Percentiles rank a stretch among this genome's conserved stretches.
These are phyloP conservation scores for Dendrocopos noguchii DNA, from an alignment of 2,113 vertebrate species.

Conservation along the genomic window DNA sequence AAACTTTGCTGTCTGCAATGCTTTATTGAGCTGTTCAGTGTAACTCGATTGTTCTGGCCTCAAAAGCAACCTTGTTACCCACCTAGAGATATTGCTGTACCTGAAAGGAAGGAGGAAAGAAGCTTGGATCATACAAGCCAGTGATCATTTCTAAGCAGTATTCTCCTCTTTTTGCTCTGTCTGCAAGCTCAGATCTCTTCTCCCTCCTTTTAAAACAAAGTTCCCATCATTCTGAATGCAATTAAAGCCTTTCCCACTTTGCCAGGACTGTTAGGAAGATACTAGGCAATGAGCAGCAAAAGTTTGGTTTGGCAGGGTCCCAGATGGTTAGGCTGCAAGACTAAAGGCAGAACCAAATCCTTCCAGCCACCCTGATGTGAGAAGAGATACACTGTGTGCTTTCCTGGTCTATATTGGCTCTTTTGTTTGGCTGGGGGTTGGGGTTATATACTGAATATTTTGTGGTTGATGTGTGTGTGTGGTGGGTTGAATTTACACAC, in stretches of 20 bases:
- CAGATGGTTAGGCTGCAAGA: not conserved
- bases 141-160: conserved; percentile 36
- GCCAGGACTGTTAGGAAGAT: not conserved
- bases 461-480: too few species aligned
- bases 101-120: not conserved
- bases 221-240: not conserved
- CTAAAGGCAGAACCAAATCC: not conserved
- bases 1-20: not conserved
- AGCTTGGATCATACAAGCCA: not conserved
- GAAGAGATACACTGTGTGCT: too few species aligned
- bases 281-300: not conserved
- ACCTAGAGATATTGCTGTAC: not conserved
- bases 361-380: not conserved
- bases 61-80: not conserved
- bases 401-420: too few species aligned
- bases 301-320: not conserved
- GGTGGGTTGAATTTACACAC: too few species aligned
- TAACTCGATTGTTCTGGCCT: not conserved
- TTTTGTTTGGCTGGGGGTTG: too few species aligned
- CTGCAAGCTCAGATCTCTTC: conserved; percentile 13
- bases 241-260: not conserved
- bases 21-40: not conserved
- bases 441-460: too few species aligned
- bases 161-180: not conserved
- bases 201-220: conserved; percentile 39